Conservation (phyloP, 2,888 invertebrate species). For the Nomada lathburiana region DNA sequence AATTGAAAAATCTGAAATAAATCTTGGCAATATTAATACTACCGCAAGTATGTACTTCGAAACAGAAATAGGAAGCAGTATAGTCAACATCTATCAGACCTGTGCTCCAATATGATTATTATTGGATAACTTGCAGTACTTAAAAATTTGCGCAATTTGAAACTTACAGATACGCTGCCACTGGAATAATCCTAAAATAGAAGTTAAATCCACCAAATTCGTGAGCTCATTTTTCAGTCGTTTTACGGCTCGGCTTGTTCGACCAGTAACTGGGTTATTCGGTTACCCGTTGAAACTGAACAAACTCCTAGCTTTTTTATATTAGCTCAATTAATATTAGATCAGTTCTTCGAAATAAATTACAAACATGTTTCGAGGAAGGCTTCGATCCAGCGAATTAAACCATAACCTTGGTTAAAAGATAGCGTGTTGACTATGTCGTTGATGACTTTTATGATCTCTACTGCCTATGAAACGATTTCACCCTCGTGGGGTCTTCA, state of each 20-base stretch:
- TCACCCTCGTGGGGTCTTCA: no score
- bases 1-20: conserved; percentile 19
- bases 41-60: conserved; percentile 36
- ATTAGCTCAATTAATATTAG: no score
- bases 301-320: not conserved
- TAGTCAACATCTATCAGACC: conserved; percentile 49
- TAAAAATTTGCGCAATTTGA: no score
- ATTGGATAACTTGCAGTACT: no score
- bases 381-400: conserved; percentile 12
- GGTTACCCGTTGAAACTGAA: conserved; percentile 8
- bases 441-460: no score
- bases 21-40: conserved; percentile 12
- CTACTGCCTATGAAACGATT: no score
- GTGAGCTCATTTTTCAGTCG: no score
- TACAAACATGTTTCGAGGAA: conserved; percentile 13
- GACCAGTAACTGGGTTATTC: conserved; percentile 49
- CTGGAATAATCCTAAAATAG: no score
- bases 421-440: not conserved
- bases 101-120: not conserved
- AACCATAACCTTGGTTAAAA: conserved; percentile 22
- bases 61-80: conserved; percentile 28
- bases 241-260: conserved; percentile 33
- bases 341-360: no score
- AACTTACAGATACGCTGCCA: no score
- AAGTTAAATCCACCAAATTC: no score